Percentiles rank a stretch among this genome's conserved stretches.
Evolutionary conservation across 2,797 vertebrate species (phyloP).

Genomic region (Avahi laniger): DNA sequence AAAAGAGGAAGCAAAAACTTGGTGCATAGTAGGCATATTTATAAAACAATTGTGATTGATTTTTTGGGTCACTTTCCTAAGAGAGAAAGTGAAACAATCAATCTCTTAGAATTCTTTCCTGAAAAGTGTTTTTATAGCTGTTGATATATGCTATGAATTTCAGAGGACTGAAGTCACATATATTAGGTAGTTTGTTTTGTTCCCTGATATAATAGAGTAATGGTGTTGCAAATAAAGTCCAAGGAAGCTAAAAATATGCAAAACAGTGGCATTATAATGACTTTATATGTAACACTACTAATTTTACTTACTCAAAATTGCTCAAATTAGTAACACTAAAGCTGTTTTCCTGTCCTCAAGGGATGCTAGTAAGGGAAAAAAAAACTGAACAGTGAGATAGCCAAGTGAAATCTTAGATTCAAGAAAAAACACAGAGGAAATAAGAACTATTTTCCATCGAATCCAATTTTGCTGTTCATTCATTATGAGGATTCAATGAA

Average conservation of each 20-base stretch:
- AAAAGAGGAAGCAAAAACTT: constrained; percentile 77
- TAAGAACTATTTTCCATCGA: constrained; percentile 67
- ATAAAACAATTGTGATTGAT: constrained; percentile 87
- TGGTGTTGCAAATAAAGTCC: not conserved
- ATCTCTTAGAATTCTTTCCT: constrained; percentile 80
- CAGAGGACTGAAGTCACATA: constrained; percentile 54
- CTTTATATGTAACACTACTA: constrained; percentile 62
- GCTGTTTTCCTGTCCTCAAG: constrained; percentile 60
- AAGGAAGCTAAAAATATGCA: constrained; percentile 71
- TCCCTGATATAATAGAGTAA: constrained; percentile 24
- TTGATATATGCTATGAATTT: constrained; percentile 74
- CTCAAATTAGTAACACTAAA: constrained; percentile 69
- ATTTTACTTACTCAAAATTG: constrained; percentile 74
- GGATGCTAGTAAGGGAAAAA: not conserved
- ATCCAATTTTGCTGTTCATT: constrained; percentile 63
- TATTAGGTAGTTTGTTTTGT: constrained; percentile 55
- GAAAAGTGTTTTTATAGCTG: constrained; percentile 80
- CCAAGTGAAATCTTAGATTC: constrained; percentile 44
- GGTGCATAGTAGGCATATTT: constrained; percentile 86
- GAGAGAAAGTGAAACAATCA: constrained; percentile 79
- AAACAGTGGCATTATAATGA: constrained; percentile 73
- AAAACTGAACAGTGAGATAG: constrained; percentile 45
- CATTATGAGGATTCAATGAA: constrained; percentile 36
- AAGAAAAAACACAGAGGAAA: constrained; percentile 55
- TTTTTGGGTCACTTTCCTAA: constrained; percentile 80